Conservation (phyloP, 2,113 vertebrate species). For the Bostrychus sinensis region DNA sequence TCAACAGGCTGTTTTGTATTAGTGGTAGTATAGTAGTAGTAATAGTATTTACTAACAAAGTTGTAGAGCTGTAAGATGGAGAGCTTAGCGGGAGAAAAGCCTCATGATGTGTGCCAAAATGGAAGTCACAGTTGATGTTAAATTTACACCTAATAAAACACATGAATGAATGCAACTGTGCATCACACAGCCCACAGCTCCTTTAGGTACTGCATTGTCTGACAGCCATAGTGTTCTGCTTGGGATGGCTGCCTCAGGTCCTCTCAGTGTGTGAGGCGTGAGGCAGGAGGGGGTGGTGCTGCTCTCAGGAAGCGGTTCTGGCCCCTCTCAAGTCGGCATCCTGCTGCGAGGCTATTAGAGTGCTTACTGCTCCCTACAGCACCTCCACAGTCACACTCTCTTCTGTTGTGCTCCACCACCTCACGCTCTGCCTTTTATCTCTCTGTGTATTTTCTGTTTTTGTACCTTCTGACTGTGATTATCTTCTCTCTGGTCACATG, state of each 20-base stretch:
- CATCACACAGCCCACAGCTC: background rate
- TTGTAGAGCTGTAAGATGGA: no score
- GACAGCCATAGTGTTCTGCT: background rate
- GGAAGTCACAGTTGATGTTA: background rate
- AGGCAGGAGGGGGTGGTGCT: background rate
- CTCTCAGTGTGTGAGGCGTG: background rate
- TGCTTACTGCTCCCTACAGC: conserved; percentile 14
- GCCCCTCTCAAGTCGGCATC: conserved; percentile 7
- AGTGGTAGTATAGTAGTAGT: no score
- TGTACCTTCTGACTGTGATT: conserved; percentile 17
- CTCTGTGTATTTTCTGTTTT: background rate
- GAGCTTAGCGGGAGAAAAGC: background rate
- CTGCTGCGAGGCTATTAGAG: conserved; percentile 32
- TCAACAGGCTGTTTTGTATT: no score
- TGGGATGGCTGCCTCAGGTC: background rate
- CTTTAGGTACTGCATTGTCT: background rate
- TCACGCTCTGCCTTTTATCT: background rate
- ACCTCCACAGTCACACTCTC: background rate
- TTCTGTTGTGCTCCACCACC: conserved; percentile 11
- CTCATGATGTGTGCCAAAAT: background rate
- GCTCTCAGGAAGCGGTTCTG: background rate
- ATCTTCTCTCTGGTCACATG: conserved; percentile 28
- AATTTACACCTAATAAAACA: background rate
- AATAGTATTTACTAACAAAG: no score
- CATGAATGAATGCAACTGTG: background rate